Base-by-base conservation (phyloP, 2,113 vertebrate species). In the Bucco capensis region DNA sequence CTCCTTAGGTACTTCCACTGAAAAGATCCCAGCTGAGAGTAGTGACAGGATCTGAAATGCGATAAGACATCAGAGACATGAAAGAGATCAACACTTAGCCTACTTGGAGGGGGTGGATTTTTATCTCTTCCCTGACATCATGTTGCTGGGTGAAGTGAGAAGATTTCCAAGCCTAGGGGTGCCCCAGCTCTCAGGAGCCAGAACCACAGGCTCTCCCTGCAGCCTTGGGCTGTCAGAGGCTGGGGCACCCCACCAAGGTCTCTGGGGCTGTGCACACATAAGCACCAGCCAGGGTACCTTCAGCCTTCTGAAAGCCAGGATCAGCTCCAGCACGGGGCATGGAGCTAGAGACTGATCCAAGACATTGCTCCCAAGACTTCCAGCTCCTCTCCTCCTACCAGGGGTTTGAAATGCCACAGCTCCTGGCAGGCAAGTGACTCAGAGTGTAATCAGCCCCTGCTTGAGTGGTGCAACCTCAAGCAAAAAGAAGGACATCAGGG, bases 31-130 rank as follows among this genome's bases (percentile, higher is more conserved):
- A 87, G 65, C 56, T 0, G 22, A 47, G 62, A 76, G 46, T 94
- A 94, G 74, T 79, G 81, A 89, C 88, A 96, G 90, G 50, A 84
- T 73, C 70, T 58, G 62, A 90, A 92, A 93, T 79, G 77, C 84
- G 80, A n/a, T 77, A 90, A 92, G 86, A 79, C 74, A 90, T 82
- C 86, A 84, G 80, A 94, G 70, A 94, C 70, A 58, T 83, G 70
- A 76, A 87, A 42, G 70, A 79, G 58, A 82, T 66, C 58, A 76
- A 70, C 86, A 50, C 67, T 76, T 9, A 76, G n/a, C 77, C 77
- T 89, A 7, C 74, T 87, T 77, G 78, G 19, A 82, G 86, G 28
- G 46, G 58, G 77, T 0, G 4, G 44, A 25, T 46, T 66, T 74
- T 90, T 62, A 18, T 86, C 58, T 83, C 44, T 42, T 50, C 56